Evolutionary conservation across 1,140 invertebrate species (phyloP).

Genomic region (Caenorhabditis briggsae): DNA sequence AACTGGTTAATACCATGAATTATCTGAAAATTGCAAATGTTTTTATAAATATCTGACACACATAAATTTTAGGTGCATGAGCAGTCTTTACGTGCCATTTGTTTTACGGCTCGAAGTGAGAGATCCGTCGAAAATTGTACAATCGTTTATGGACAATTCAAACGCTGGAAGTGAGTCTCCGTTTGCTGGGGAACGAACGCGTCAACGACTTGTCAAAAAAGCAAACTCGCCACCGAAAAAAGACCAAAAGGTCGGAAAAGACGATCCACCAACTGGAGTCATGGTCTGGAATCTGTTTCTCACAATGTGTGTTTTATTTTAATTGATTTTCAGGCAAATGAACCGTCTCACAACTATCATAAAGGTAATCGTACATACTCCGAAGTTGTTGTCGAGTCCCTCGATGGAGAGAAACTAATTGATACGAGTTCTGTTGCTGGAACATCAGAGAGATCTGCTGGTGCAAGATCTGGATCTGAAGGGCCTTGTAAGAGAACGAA

Average conservation of each 20-base stretch:
- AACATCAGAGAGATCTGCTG: constrained; percentile 46
- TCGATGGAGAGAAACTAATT: constrained; percentile 47
- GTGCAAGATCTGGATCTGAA: constrained; percentile 50
- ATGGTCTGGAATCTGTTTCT: not conserved
- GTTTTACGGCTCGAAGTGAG: constrained; percentile 58
- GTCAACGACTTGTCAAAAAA: constrained; percentile 18
- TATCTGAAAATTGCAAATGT: no score
- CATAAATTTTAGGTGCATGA: constrained; percentile 23
- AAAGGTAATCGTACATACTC: constrained; percentile 68
- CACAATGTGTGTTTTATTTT: not conserved
- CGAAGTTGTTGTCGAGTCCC: constrained; percentile 71
- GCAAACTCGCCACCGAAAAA: constrained; percentile 16
- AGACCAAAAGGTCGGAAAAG: not conserved
- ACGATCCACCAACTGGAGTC: not conserved
- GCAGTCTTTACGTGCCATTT: constrained; percentile 57
- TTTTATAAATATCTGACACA: no score
- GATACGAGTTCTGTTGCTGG: constrained; percentile 6
- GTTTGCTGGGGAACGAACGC: constrained; percentile 11
- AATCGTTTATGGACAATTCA: constrained; percentile 28
- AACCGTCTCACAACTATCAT: constrained; percentile 35
- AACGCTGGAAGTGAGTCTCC: constrained; percentile 31
- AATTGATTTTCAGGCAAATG: not conserved
- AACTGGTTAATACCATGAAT: not conserved
- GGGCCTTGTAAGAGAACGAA: not conserved
- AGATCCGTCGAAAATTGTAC: not conserved